Percentiles rank a stretch among this genome's conserved stretches.
phyloP scores from a whole-genome alignment of 2,113 vertebrate genomes.

The Macrotus californicus region DNA sequence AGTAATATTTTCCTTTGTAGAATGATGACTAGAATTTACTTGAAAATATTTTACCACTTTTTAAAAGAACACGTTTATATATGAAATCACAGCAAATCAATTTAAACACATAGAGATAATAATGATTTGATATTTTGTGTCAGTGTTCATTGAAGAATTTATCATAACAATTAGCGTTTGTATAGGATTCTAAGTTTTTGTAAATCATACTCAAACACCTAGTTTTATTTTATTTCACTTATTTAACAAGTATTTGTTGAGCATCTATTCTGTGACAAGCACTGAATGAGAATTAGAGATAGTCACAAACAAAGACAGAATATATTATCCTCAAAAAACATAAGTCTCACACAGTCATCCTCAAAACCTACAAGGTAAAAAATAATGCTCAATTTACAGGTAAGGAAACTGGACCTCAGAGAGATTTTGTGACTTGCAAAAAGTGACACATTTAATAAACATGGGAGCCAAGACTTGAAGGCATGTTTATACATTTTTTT shows the following conservation, averaged over 20 bases:
- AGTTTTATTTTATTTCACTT: background rate
- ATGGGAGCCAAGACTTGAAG: background rate
- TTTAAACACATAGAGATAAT: background rate
- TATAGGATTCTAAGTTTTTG: background rate
- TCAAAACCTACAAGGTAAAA: background rate
- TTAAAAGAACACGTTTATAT: background rate
- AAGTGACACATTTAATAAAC: background rate
- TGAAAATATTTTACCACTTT: conserved; percentile 43
- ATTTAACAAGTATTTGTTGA: background rate
- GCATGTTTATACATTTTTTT: background rate
- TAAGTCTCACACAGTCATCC: background rate
- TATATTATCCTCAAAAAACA: background rate
- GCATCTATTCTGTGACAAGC: background rate
- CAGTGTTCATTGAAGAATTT: background rate
- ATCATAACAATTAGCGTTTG: background rate
- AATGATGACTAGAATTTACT: background rate
- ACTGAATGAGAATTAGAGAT: background rate
- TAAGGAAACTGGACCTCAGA: background rate
- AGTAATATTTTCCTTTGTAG: background rate
- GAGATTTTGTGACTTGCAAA: background rate
- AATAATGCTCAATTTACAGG: background rate
- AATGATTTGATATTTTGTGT: background rate
- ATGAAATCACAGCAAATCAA: background rate
- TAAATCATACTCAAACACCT: background rate
- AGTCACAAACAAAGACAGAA: background rate